These are phyloP conservation scores for Sycophila sp. DNA, from an alignment of 1,140 invertebrate species.

Conservation along the genomic window DNA sequence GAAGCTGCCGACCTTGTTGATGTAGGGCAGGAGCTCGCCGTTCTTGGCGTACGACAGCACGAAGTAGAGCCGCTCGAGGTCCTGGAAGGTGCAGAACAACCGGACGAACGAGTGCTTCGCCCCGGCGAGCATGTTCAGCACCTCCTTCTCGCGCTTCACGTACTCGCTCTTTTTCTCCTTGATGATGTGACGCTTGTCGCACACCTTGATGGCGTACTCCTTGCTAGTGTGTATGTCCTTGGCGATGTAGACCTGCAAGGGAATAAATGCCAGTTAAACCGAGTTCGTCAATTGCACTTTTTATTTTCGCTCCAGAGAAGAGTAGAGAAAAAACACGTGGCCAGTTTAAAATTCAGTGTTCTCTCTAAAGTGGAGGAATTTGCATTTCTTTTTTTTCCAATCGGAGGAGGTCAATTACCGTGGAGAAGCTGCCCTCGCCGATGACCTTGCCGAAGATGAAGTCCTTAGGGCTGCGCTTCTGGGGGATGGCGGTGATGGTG, in stretches of 20 bases:
- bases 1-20: slow-evolving; percentile 92
- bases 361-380: too few species aligned
- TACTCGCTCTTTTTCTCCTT: slow-evolving; percentile 93
- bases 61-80: slow-evolving; percentile 92
- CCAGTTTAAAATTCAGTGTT: too few species aligned
- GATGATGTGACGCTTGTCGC: slow-evolving; percentile 92
- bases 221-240: slow-evolving; percentile 89
- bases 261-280: too few species aligned
- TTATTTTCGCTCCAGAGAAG: too few species aligned
- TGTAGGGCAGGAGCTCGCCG: slow-evolving; percentile 91
- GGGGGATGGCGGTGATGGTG: slow-evolving; percentile 46
- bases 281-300: too few species aligned
- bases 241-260: slow-evolving; percentile 85
- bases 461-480: slow-evolving; percentile 82
- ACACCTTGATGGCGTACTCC: slow-evolving; percentile 97
- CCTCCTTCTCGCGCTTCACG: slow-evolving; percentile 92
- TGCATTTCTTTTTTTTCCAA: too few species aligned
- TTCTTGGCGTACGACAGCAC: slow-evolving; percentile 95
- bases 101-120: slow-evolving; percentile 87
- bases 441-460: slow-evolving; percentile 96
- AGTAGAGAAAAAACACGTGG: too few species aligned
- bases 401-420: slow-evolving; percentile 77
- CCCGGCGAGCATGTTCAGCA: slow-evolving; percentile 80
- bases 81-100: slow-evolving; percentile 97
- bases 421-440: slow-evolving; percentile 96